Base-by-base conservation (phyloP, 2,797 vertebrate species). In the Botia kubotai region DNA sequence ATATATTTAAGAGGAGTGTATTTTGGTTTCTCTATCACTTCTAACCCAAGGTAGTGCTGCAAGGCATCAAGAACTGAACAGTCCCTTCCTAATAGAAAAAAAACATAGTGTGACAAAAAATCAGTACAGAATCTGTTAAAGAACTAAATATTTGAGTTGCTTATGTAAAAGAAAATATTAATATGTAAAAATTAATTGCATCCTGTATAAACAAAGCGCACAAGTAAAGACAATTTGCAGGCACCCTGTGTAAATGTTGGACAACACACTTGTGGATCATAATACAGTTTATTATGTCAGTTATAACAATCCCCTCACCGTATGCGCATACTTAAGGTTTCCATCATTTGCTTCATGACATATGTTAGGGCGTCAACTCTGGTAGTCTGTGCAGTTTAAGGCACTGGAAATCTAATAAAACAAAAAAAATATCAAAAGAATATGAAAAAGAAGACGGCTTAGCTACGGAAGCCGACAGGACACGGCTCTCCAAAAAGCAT, bases 381-480 rank as follows among this genome's bases (percentile, higher is more conserved):
- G 97, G 91, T 96, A 98, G 86, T 98, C 97, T 0, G 97, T 98
- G 85, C 97, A 98, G 92, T 98, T 97, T 74, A 97, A 98, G 0
- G 94, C 93, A 0, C 97, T 98, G 84, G 97, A 97, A 85, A 98
- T 95, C 97, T 98, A 82, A 55, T 11, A 66, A 46, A 81, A 16
- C 10, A 23, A 29, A 75, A 75, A 26, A 26, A 26, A 26, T 1
- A 26, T 26, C 23, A 26, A 26, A 26, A 26, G 23, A 26, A 26
- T 26, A 26, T 26, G 23, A 26, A 26, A 26, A 57, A 19, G 5
- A 36, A 50, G 62, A 52, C 71, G 63, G n/a, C 33, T 73, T 1
- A 48, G 21, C 19, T 57, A 83, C 33, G 39, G 66, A 50, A 71
- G 48, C 76, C 48, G 53, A 48, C 2, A 19, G 7, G 50, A 19